Evolutionary conservation across 2,888 invertebrate species (phyloP).

Genomic region (Patella pellucida): DNA sequence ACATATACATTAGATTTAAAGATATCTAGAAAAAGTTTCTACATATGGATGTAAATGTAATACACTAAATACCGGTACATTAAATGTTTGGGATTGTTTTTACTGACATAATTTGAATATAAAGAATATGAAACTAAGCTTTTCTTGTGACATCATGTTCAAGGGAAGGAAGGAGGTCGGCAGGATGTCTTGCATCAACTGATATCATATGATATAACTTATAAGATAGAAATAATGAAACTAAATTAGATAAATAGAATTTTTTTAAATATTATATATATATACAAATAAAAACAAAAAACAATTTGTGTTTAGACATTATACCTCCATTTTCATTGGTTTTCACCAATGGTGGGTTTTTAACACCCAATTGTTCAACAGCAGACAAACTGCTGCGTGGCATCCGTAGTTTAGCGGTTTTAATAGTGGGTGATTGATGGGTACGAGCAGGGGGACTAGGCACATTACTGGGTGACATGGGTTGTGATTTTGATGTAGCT

Average conservation of each 20-base stretch:
- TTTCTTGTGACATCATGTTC: too few relatives aligned
- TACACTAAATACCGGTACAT: too few relatives aligned
- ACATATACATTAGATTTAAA: too few relatives aligned
- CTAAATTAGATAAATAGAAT: neutral
- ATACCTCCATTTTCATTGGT: constrained; percentile 46
- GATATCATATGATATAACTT: too few relatives aligned
- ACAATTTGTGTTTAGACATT: neutral
- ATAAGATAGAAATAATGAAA: neutral
- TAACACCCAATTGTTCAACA: constrained; percentile 57
- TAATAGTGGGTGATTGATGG: constrained; percentile 20
- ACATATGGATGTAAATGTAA: too few relatives aligned
- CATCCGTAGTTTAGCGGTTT: constrained; percentile 27
- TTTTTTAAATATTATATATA: neutral
- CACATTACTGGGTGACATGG: constrained; percentile 12
- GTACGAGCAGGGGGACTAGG: constrained; percentile 21
- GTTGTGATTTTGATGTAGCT: constrained; percentile 14
- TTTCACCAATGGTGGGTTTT: constrained; percentile 50
- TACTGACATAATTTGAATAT: too few relatives aligned
- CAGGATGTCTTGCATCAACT: too few relatives aligned
- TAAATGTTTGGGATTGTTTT: too few relatives aligned
- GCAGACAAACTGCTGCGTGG: constrained; percentile 50
- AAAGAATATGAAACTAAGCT: too few relatives aligned
- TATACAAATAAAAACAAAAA: too few relatives aligned
- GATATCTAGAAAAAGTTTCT: too few relatives aligned
- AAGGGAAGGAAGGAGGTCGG: too few relatives aligned